phyloP scores from a whole-genome alignment of 2,888 invertebrate genomes.

The Sisyra terminalis region DNA sequence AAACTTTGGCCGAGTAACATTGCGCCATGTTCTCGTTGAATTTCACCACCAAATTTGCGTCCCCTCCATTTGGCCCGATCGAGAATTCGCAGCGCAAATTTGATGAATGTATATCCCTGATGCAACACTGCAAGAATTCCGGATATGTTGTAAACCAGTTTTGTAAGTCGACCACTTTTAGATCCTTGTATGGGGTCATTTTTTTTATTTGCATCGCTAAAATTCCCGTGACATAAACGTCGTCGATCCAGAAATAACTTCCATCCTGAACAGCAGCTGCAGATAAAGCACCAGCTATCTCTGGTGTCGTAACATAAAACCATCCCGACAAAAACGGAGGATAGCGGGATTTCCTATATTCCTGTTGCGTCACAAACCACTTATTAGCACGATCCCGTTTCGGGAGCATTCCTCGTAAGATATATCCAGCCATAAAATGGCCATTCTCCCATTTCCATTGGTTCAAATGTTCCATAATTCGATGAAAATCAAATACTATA shows the following conservation, averaged over 20 bases:
- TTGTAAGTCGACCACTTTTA: conserved; percentile 27
- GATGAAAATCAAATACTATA: conserved; percentile 51
- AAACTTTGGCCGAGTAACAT: conserved; percentile 40
- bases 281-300: conserved; percentile 15
- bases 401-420: conserved; percentile 44
- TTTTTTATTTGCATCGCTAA: conserved; percentile 36
- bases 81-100: conserved; percentile 48
- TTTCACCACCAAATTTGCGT: conserved; percentile 45
- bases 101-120: conserved; percentile 38
- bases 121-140: conserved; percentile 57
- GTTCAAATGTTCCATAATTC: conserved; percentile 30
- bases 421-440: conserved; percentile 44
- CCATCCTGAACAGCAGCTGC: conserved; percentile 36
- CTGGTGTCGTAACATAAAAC: conserved; percentile 60
- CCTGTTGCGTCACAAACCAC: conserved; percentile 59
- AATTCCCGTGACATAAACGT: conserved; percentile 71
- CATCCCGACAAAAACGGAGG: conserved; percentile 70
- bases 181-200: conserved; percentile 28
- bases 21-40: conserved; percentile 43
- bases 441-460: conserved; percentile 16
- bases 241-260: conserved; percentile 86
- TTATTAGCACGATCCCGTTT: conserved; percentile 52
- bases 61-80: conserved; percentile 64
- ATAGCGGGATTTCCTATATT: conserved; percentile 43
- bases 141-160: conserved; percentile 51